Evolutionary conservation across 1,140 invertebrate genomes (phyloP).

Genomic region (Diploscapter pachys): DNA sequence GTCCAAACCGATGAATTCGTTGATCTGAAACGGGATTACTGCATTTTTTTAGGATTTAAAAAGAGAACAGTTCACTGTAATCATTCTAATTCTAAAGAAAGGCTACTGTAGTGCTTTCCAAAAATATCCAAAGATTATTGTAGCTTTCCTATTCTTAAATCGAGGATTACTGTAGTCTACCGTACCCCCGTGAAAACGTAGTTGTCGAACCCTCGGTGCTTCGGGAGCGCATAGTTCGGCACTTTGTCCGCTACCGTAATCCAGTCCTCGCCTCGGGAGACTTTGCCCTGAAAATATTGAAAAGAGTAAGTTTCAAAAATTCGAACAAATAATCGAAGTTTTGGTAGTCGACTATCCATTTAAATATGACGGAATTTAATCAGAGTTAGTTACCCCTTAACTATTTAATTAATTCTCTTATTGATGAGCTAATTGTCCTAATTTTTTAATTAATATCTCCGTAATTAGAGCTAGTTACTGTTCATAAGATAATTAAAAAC

Average conservation of each 20-base stretch:
- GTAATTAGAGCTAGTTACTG: constrained; percentile 6
- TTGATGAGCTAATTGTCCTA: not conserved
- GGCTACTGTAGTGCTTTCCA: not conserved
- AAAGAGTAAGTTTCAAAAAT: no score
- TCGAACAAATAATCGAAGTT: no score
- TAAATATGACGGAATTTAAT: not conserved
- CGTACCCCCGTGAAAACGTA: no score
- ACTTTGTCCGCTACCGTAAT: no score
- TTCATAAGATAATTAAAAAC: not conserved
- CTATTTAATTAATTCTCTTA: constrained; percentile 5
- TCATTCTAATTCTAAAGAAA: not conserved
- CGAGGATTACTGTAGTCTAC: no score
- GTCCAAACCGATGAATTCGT: not conserved
- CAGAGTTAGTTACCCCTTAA: constrained; percentile 2
- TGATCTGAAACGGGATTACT: not conserved
- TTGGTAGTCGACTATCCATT: no score
- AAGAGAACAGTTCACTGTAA: not conserved
- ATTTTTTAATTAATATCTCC: not conserved
- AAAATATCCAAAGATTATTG: no score
- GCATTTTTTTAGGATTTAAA: not conserved
- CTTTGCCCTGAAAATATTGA: no score
- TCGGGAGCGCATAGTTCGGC: no score
- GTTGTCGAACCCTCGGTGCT: no score
- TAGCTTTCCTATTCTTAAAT: no score
- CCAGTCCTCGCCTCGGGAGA: no score